These are phyloP conservation scores for Pheosia gnoma DNA, from an alignment of 2,888 invertebrate species.

Conservation along the genomic window DNA sequence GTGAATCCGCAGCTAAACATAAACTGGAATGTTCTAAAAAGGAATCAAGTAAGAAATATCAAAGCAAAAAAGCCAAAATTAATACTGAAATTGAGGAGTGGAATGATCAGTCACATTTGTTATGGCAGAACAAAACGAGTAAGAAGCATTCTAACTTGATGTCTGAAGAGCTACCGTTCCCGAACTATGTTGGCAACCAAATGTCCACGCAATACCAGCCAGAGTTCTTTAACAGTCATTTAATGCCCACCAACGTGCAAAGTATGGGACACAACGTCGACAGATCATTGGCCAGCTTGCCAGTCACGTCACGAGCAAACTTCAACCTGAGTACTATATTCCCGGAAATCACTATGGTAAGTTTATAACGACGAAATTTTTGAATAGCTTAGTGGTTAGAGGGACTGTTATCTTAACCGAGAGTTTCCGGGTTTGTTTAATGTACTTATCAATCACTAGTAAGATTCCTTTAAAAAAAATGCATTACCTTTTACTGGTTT, in stretches of 20 bases:
- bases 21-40: slow-evolving; percentile 80
- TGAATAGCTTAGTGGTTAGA: too few relatives aligned
- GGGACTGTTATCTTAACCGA: too few relatives aligned
- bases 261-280: slow-evolving; percentile 65
- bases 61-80: slow-evolving; percentile 69
- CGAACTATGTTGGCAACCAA: slow-evolving; percentile 74
- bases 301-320: slow-evolving; percentile 85
- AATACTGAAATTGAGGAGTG: slow-evolving; percentile 71
- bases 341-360: slow-evolving; percentile 90
- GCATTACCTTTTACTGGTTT: not conserved
- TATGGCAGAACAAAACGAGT: slow-evolving; percentile 73
- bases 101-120: slow-evolving; percentile 64
- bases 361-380: slow-evolving; percentile 28
- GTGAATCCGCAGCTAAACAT: slow-evolving; percentile 74
- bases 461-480: not conserved
- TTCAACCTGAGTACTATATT: slow-evolving; percentile 93
- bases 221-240: slow-evolving; percentile 73
- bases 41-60: slow-evolving; percentile 73
- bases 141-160: slow-evolving; percentile 69
- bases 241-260: slow-evolving; percentile 73
- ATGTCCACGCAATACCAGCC: slow-evolving; percentile 74
- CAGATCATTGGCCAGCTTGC: slow-evolving; percentile 65
- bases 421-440: too few relatives aligned
- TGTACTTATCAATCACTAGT: too few relatives aligned
- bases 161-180: slow-evolving; percentile 69